Conservation (phyloP, 2,797 vertebrate genomes). For the Epinephelus malabaricus region DNA sequence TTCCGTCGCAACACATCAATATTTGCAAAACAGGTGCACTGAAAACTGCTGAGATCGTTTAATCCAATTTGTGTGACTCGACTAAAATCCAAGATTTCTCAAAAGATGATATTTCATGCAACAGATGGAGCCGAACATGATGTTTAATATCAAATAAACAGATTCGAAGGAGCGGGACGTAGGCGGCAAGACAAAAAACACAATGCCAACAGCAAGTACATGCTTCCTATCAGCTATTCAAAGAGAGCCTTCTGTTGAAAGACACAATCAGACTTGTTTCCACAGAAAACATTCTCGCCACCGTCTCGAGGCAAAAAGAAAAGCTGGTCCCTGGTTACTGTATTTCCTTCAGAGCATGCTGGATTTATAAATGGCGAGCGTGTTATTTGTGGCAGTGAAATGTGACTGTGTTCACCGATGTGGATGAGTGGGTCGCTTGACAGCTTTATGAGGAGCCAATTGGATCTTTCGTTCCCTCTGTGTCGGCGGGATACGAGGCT, state of each 20-base stretch:
- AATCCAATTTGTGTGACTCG: not conserved
- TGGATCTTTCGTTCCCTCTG: not conserved
- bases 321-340: constrained; percentile 1
- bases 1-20: not conserved
- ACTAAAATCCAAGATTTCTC: constrained; percentile 15
- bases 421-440: constrained; percentile 15
- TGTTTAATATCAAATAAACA: constrained; percentile 46
- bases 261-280: constrained; percentile 20
- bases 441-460: constrained; percentile 45
- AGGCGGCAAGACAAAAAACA: constrained; percentile 30
- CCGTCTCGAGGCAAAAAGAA: constrained; percentile 3
- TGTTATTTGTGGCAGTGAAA: constrained; percentile 37
- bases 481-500: not conserved
- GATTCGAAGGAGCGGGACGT: constrained; percentile 31
- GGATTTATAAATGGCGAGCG: constrained; percentile 40
- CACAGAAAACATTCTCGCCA: constrained; percentile 8
- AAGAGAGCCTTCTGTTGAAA: constrained; percentile 39
- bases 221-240: constrained; percentile 30
- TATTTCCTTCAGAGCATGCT: constrained; percentile 1
- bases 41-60: constrained; percentile 10
- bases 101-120: constrained; percentile 25
- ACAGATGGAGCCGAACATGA: constrained; percentile 47
- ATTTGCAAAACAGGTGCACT: not conserved
- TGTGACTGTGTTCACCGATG: constrained; percentile 16
- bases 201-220: constrained; percentile 38